These are phyloP conservation scores for Trichogramma pretiosum DNA, from an alignment of 1,140 invertebrate species.

Conservation along the genomic window DNA sequence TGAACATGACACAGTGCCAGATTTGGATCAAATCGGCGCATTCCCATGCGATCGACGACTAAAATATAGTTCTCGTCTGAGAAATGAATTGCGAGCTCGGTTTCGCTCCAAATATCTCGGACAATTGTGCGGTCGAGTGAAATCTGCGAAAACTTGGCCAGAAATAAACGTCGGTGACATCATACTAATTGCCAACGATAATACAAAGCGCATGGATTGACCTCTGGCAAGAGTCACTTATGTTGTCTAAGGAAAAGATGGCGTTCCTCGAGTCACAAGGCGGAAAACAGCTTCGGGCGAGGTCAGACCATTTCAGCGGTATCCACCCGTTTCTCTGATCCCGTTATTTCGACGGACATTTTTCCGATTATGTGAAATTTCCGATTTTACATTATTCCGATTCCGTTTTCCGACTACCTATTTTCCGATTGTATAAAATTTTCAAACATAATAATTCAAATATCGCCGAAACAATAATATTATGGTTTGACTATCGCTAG, in stretches of 20 bases:
- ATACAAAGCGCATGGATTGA: constrained; percentile 13
- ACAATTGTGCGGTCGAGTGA: constrained; percentile 2
- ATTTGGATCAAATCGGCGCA: constrained; percentile 20
- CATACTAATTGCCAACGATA: constrained; percentile 13
- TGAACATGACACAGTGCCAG: constrained; percentile 18
- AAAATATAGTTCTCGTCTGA: constrained; percentile 14
- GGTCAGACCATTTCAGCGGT: too few relatives aligned
- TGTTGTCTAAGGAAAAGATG: constrained; percentile 21
- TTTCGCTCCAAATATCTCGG: constrained; percentile 25
- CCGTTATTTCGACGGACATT: too few relatives aligned
- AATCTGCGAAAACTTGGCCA: background rate
- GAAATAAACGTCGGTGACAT: constrained; percentile 4
- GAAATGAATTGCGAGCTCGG: constrained; percentile 12
- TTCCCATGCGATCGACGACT: background rate
- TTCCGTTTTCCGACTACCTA: too few relatives aligned
- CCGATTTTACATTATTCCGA: too few relatives aligned
- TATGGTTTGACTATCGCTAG: too few relatives aligned
- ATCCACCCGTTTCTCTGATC: too few relatives aligned
- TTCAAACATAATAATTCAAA: too few relatives aligned
- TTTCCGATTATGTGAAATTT: too few relatives aligned
- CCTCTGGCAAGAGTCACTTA: constrained; percentile 11
- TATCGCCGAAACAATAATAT: too few relatives aligned
- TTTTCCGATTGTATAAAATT: too few relatives aligned
- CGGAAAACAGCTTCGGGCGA: constrained; percentile 8
- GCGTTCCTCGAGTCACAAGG: background rate